Percentiles rank a stretch among this genome's conserved stretches.
phyloP scores from a whole-genome alignment of 2,113 vertebrate genomes.

The Hydrochoerus hydrochaeris region DNA sequence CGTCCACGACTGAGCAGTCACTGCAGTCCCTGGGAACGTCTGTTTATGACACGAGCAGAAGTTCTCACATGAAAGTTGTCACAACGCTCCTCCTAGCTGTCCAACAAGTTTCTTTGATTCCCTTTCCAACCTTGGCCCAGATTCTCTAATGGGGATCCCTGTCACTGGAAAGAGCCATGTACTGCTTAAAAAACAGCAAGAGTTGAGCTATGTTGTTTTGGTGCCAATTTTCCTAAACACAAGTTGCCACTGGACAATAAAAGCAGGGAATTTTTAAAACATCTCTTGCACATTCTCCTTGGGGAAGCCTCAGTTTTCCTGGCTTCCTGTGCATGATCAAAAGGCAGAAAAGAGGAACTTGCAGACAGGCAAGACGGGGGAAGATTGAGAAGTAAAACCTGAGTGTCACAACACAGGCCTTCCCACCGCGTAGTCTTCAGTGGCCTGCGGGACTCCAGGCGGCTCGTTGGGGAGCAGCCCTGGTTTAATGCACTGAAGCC shows the following conservation, averaged over 20 bases:
- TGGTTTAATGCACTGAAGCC: neutral
- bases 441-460: slow-evolving; percentile 13
- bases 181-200: neutral
- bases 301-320: neutral
- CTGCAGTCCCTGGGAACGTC: neutral
- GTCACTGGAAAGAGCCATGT: neutral
- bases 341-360: neutral
- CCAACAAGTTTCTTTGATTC: neutral
- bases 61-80: neutral
- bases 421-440: slow-evolving; percentile 17
- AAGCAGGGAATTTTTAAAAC: neutral
- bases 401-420: neutral
- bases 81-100: neutral
- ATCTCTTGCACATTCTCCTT: neutral
- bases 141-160: neutral
- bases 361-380: neutral
- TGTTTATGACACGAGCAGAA: neutral
- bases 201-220: neutral
- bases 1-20: neutral
- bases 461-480: slow-evolving; percentile 23
- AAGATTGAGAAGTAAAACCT: neutral
- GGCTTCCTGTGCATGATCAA: neutral
- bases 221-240: neutral
- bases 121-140: neutral
- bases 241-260: neutral